Evolutionary conservation across 2,888 invertebrate genomes (phyloP).

Genomic region (Thecocarcelia acutangulata): DNA sequence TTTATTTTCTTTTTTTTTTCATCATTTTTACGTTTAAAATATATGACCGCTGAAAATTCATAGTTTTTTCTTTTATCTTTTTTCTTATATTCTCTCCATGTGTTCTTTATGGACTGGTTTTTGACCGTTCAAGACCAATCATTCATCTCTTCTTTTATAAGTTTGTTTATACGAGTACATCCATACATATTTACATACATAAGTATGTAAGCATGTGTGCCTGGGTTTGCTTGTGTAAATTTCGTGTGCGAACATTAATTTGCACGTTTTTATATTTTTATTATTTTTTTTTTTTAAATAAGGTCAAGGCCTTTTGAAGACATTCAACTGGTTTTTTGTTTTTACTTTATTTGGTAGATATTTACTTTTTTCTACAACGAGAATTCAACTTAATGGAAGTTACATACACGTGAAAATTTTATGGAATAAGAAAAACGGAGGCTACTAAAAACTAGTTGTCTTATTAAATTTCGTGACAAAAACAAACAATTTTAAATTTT

Average conservation of each 20-base stretch:
- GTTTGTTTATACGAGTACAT: too few species aligned
- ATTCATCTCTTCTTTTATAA: slow-evolving; percentile 13
- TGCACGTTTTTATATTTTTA: not conserved
- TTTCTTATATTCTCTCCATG: slow-evolving; percentile 1
- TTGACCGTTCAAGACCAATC: slow-evolving; percentile 62
- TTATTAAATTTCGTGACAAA: too few species aligned
- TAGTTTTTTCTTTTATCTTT: too few species aligned
- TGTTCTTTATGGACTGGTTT: slow-evolving; percentile 57
- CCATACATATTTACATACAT: too few species aligned
- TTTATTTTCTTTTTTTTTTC: not conserved
- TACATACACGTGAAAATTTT: slow-evolving; percentile 16
- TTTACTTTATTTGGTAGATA: not conserved
- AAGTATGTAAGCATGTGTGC: not conserved
- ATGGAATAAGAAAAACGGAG: not conserved
- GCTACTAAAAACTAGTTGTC: too few species aligned
- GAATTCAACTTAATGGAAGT: not conserved
- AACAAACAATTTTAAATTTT: too few species aligned
- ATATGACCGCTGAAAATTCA: not conserved
- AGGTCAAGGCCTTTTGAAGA: slow-evolving; percentile 57
- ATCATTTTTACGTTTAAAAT: slow-evolving; percentile 42
- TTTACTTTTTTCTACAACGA: not conserved
- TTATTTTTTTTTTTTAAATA: slow-evolving; percentile 29
- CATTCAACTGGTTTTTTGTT: slow-evolving; percentile 38
- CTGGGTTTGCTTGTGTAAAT: slow-evolving; percentile 9
- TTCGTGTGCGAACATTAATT: slow-evolving; percentile 30